Percentiles rank a stretch among this genome's conserved stretches.
phyloP scores from a whole-genome alignment of 2,113 vertebrate genomes.

The Brachyhypopomus gauderio region DNA sequence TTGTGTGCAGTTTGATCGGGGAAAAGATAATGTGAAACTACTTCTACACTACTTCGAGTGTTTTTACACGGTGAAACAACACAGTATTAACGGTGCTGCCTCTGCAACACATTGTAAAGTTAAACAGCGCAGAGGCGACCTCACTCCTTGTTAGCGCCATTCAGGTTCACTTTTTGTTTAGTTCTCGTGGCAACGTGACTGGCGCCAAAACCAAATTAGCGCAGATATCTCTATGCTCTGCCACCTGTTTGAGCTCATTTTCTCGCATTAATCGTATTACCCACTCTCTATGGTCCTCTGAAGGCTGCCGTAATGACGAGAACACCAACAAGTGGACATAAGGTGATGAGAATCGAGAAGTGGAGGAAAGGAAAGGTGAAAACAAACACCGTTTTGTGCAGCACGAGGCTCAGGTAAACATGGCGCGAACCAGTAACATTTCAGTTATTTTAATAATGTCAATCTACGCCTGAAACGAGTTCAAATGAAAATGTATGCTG shows the following conservation, averaged over 20 bases:
- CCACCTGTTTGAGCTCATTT: constrained; percentile 60
- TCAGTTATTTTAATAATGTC: too few relatives aligned
- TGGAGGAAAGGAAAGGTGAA: too few relatives aligned
- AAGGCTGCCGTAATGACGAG: not conserved
- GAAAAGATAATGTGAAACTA: not conserved
- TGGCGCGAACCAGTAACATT: too few relatives aligned
- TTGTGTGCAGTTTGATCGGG: not conserved
- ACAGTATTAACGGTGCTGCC: not conserved
- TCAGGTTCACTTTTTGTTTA: constrained; percentile 35
- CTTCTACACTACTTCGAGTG: too few relatives aligned
- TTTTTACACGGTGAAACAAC: too few relatives aligned
- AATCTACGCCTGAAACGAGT: not conserved
- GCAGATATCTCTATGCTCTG: constrained; percentile 44
- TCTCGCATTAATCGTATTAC: constrained; percentile 50
- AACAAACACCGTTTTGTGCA: too few relatives aligned
- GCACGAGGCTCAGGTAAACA: too few relatives aligned
- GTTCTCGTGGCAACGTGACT: constrained; percentile 60
- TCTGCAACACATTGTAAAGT: not conserved
- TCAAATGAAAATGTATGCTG: constrained; percentile 7
- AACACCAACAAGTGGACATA: constrained; percentile 7
- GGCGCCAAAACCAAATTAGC: constrained; percentile 52
- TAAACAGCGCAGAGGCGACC: not conserved
- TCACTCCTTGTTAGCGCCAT: not conserved
- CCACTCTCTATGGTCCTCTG: constrained; percentile 12
- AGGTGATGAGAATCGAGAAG: not conserved